A percentile compares a stretch with the other conserved stretches of the same genome.
These are phyloP conservation scores for Trachemys scripta DNA, from an alignment of 2,113 vertebrate genomes.

Conservation along the genomic window DNA sequence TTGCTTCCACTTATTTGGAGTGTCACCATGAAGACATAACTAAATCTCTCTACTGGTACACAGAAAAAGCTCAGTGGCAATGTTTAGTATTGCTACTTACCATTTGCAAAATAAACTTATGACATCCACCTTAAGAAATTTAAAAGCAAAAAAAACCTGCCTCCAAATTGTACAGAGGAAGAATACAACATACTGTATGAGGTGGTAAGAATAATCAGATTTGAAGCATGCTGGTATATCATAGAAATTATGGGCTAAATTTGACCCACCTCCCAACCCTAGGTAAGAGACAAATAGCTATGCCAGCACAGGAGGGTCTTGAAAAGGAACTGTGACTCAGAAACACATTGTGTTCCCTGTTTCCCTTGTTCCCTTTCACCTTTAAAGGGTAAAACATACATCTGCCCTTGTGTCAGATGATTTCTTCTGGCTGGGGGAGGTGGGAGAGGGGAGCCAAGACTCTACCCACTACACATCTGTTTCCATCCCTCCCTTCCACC, in stretches of 20 bases:
- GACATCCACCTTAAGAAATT: conserved; percentile 8
- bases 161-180: not conserved
- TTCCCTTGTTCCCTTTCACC: fast-evolving
- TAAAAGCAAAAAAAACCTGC: conserved; percentile 24
- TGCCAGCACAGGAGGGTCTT: not conserved
- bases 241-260: not conserved
- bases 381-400: not conserved
- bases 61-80: not conserved
- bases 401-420: not conserved
- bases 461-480: not conserved
- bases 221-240: not conserved
- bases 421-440: not conserved
- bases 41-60: not conserved
- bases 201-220: conserved; percentile 13
- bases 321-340: not conserved
- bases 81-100: too few species aligned
- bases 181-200: not conserved
- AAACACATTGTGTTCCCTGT: not conserved
- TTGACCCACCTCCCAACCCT: not conserved
- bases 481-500: not conserved
- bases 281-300: not conserved
- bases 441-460: not conserved
- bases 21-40: conserved; percentile 16
- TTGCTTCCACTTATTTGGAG: not conserved
- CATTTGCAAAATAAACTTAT: too few species aligned